Base-by-base conservation (phyloP, 2,113 vertebrate species). In the Suricata suricatta region DNA sequence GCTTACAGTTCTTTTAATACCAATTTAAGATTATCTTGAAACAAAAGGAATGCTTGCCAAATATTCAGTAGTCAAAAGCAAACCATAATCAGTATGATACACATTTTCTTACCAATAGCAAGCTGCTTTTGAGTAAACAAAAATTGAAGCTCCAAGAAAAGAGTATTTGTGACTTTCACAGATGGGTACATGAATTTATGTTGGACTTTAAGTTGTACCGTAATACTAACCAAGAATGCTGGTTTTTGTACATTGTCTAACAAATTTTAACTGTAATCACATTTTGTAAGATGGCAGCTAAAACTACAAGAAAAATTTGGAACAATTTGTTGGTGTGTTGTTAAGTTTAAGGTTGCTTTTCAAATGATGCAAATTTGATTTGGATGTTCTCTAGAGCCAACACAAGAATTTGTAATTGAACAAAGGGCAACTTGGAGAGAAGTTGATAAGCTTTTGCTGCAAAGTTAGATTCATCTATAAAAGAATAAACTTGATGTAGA, bases 211-310 rank as follows among this genome's bases (percentile, higher is more conserved):
- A 23, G 57, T 60, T 60, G 57, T 60, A 60, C 21, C 38, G 33
- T 44, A 33, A 72, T 74, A 38, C 25, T 35, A 63, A 57, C n/a
- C n/a, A 21, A 63, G 57, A 95, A 79, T 69, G 38, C 41, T 47
- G 16, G 7, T 74, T 88, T 72, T 88, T 72, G n/a, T 21, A 63
- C 35, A 38, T 88, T 72, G 89, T 89, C 93, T 84, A 44, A 84
- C 84, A 72, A 52, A 25, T 57, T 69, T 92, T 87, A 47, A 74
- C 63, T 13, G 21, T 84, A 38, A 16, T 44, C 9, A 57, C 63
- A 71, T 89, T 64, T 92, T 96, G 84, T 88, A 92, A 88, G 35
- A 77, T 71, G 60, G 80, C 60, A 31, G 29, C 60, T 77, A 76
- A 92, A 81, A 86, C 27, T n/a, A 69, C 16, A 69, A 81, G 44